These are phyloP conservation scores for Bombus pascuorum DNA, from an alignment of 1,140 invertebrate genomes.

Conservation along the genomic window DNA sequence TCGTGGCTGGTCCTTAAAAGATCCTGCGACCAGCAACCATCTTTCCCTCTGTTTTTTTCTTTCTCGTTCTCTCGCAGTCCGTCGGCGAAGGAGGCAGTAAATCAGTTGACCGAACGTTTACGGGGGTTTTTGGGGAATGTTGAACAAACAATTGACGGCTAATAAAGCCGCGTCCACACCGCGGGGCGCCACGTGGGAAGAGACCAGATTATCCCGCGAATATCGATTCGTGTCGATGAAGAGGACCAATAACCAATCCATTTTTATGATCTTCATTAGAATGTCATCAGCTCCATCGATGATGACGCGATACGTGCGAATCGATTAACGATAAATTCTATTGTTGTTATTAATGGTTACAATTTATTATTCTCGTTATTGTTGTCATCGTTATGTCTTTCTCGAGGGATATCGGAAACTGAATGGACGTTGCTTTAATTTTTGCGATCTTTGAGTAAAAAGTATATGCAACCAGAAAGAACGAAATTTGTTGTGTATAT, in stretches of 20 bases:
- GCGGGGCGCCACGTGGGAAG: conserved; percentile 80
- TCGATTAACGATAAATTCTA: background rate
- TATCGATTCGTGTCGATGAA: conserved; percentile 52
- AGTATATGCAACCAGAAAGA: no score
- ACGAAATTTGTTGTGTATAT: no score
- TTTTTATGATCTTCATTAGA: conserved; percentile 36
- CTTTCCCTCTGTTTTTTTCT: background rate
- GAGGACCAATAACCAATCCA: conserved; percentile 49
- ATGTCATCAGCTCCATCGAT: background rate
- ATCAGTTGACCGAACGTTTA: conserved; percentile 80
- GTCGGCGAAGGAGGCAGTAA: conserved; percentile 74
- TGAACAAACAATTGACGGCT: conserved; percentile 83
- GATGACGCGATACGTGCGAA: background rate
- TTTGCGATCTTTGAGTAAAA: no score
- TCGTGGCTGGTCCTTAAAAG: conserved; percentile 56
- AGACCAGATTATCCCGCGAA: conserved; percentile 72
- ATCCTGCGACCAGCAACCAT: conserved; percentile 30
- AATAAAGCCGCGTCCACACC: conserved; percentile 80
- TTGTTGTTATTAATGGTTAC: background rate
- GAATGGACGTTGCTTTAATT: no score
- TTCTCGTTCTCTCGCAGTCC: conserved; percentile 45
- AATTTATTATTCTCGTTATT: background rate
- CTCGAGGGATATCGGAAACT: background rate
- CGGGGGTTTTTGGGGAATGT: conserved; percentile 81
- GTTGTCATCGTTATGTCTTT: background rate